Base-by-base conservation (phyloP, 2,888 invertebrate genomes). In the Athalia rosae region DNA sequence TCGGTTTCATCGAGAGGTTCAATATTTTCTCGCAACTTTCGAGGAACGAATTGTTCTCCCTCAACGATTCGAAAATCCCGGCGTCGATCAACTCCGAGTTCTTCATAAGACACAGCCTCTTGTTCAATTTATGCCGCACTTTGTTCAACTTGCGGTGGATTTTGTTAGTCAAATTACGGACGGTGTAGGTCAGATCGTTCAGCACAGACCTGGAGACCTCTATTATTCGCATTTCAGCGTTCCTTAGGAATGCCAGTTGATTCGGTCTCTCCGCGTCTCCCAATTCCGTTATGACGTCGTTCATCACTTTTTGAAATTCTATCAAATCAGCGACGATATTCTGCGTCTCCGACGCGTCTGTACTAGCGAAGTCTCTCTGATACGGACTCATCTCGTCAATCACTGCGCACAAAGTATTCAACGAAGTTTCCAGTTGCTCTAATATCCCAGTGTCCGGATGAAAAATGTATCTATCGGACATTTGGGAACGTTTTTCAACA, bases 121-220 rank as follows among this genome's bases (percentile, higher is more conserved):
- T 78, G 8, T 79, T 66, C 15, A 81, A 28, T 67, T 79, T 78
- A 41, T 69, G 48, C 48, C 73, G 76, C 15, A 81, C 76, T 59
- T 80, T 80, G 62, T 78, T 76, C 13, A 82, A 80, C 56, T 79
- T 78, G 9, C 77, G 77, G 28, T 81, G 59, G 56, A 80, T 77
- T 78, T 81, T 81, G 28, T 71, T 50, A 2, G 82, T 64, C 73
- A 82, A 77, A 47, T 67, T 77, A 48, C 77, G 66, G 58, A 80
- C 67, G 56, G 77, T 63, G 2, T 48, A 28, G 61, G 79, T 61
- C 13, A 82, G 61, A 71, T 82, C 80, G 47, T 74, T 63, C 58
- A 82, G 50, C 63, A 82, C 69, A 13, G 78, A 79, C 59, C 79
- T 77, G 28, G 79, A 79, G 9, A 80, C 61, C n/a, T 47, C 48